Conservation (phyloP, 2,113 vertebrate species). For the Nerophis lumbriciformis region DNA sequence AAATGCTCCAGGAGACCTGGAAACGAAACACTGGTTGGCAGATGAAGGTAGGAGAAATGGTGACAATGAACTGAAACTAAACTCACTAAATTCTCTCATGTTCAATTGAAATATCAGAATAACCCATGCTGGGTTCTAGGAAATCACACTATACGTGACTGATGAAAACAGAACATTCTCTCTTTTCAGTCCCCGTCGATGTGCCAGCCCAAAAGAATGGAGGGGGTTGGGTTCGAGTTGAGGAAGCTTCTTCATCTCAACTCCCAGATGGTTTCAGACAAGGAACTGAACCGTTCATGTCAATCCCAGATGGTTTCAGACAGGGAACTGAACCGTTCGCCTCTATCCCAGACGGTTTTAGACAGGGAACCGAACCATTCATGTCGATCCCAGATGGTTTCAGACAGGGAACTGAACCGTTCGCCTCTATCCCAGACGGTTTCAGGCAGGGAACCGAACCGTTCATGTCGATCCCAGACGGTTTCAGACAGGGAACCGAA, state of each 20-base stretch:
- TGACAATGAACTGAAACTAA: background rate
- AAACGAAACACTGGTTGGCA: constrained; percentile 25
- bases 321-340: constrained; percentile 43
- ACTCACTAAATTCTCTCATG: background rate
- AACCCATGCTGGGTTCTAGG: background rate
- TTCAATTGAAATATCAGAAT: background rate
- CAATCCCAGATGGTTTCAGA: constrained; percentile 20
- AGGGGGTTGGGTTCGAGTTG: constrained; percentile 54
- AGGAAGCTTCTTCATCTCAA: constrained; percentile 18
- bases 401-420: constrained; percentile 15
- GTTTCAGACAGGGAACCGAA: constrained; percentile 58
- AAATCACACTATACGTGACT: background rate
- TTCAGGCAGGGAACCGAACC: constrained; percentile 20
- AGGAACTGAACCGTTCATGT: constrained; percentile 25
- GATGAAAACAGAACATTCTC: background rate
- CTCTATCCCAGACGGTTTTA: constrained; percentile 9
- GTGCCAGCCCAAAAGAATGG: constrained; percentile 43
- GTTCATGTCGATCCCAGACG: background rate
- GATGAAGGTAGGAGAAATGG: constrained; percentile 20
- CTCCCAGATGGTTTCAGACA: constrained; percentile 45
- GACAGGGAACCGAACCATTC: constrained; percentile 8
- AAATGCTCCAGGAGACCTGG: constrained; percentile 21
- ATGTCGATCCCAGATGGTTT: constrained; percentile 2
- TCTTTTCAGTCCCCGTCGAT: constrained; percentile 39
- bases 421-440: background rate